Evolutionary conservation across 1,140 invertebrate genomes (phyloP).

Genomic region (Procambarus clarkii): DNA sequence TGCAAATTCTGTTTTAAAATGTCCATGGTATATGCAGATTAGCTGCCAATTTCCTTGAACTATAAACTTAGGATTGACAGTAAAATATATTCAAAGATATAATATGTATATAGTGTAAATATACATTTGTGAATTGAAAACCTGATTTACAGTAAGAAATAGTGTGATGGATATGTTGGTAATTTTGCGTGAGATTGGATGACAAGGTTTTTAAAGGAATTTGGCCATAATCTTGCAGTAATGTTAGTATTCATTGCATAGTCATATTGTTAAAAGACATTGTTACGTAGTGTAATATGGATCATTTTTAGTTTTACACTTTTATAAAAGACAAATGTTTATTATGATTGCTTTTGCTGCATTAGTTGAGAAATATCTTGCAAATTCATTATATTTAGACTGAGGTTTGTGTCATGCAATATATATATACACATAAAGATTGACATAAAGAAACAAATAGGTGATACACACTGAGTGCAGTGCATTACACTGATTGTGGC

Average conservation of each 20-base stretch:
- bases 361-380: not conserved
- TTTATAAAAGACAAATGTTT: not conserved
- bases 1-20: constrained; percentile 2
- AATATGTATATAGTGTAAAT: not conserved
- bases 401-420: not conserved
- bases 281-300: constrained; percentile 1
- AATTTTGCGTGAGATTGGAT: not conserved
- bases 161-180: not conserved
- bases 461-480: not conserved
- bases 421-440: not conserved
- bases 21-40: constrained; percentile 33
- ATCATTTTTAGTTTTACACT: constrained; percentile 16
- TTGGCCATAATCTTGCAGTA: constrained; percentile 6
- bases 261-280: constrained; percentile 15
- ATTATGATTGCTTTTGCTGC: not conserved
- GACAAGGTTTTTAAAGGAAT: not conserved
- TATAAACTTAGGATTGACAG: not conserved
- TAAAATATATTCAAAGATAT: not conserved
- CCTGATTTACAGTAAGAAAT: not conserved
- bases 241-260: constrained; percentile 19
- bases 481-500: not conserved
- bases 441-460: too few relatives aligned
- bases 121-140: not conserved
- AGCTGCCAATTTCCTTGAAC: constrained; percentile 34
- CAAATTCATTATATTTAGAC: not conserved